Base-by-base conservation (phyloP, 2,888 invertebrate species). In the Odontomyia ornata region DNA sequence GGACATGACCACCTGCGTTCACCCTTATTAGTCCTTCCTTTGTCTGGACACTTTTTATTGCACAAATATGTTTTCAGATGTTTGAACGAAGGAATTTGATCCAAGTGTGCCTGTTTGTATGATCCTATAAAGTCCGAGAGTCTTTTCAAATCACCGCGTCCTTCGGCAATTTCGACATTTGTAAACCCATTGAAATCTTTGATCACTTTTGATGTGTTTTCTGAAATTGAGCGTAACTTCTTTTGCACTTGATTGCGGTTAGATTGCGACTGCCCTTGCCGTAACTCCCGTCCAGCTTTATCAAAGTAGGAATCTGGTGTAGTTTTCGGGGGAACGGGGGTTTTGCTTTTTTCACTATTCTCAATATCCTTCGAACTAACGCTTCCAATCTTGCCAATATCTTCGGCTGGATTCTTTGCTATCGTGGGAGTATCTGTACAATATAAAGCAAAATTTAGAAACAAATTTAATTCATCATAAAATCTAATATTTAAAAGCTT, bases 181-280 rank as follows among this genome's bases (percentile, higher is more conserved):
- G 73, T 36, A 13, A 73, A 73, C 21, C 73, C 73, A 18, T 13
- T 11, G 13, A 73, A 73, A 13, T 18, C 60, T 11, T 52, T 27
- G 11, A 4, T 18, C 15, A 15, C n/a, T 27, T n/a, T 47, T 27
- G 11, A 5, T n/a, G 67, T 67, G 1, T 21, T 9, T 69, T 5
- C 69, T 11, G 21, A 69, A 1, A 5, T 47, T 69, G 4, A 36
- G 3, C 9, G n/a, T n/a, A n/a, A n/a, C 56, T 56, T 56, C 11
- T 5, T 56, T 56, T 18, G 11, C 56, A n/a, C n/a, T n/a, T 18
- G 56, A 56, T 13, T 43, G 7, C 43, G 7, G 7, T 43, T 13
- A 18, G 56, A 56, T 56, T 13, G 11, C 18, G 18, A 5, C 56
- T 56, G 56, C 18, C 18, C n/a, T 18, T 56, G 4, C n/a, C 9